Conservation (phyloP, 1,140 invertebrate species). For the Muscidifurax raptorellus region DNA sequence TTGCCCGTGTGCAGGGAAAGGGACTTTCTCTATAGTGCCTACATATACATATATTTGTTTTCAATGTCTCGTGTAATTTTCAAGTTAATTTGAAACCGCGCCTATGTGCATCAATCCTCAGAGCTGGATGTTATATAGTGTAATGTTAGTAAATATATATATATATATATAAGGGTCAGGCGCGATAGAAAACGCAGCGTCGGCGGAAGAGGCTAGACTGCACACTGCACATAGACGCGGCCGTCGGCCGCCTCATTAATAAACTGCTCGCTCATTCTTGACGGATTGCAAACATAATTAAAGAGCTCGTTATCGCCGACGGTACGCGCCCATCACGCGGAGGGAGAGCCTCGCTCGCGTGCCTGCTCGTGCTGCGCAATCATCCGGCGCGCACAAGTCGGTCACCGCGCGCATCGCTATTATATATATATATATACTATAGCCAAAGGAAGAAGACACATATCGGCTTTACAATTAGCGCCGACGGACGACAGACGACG, state of each 20-base stretch:
- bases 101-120: too few species aligned
- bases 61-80: too few species aligned
- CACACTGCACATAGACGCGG: too few species aligned
- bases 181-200: neutral
- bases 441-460: neutral
- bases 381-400: neutral
- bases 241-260: slow-evolving; percentile 43
- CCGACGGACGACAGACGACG: neutral
- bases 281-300: slow-evolving; percentile 46
- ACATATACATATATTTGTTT: too few species aligned
- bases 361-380: neutral
- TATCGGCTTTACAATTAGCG: slow-evolving; percentile 34
- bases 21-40: too few species aligned
- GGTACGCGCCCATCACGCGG: too few species aligned
- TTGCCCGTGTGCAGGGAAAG: too few species aligned
- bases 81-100: too few species aligned
- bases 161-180: neutral
- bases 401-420: neutral
- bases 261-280: slow-evolving; percentile 34
- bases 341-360: neutral
- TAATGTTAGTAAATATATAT: too few species aligned
- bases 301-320: slow-evolving; percentile 38
- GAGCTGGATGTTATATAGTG: too few species aligned
- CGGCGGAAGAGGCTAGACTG: neutral
- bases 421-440: too few species aligned